Evolutionary conservation across 1,140 invertebrate species (phyloP), one percentile per base, ranked within the genome.

Genomic region (Dendroctonus valens): DNA sequence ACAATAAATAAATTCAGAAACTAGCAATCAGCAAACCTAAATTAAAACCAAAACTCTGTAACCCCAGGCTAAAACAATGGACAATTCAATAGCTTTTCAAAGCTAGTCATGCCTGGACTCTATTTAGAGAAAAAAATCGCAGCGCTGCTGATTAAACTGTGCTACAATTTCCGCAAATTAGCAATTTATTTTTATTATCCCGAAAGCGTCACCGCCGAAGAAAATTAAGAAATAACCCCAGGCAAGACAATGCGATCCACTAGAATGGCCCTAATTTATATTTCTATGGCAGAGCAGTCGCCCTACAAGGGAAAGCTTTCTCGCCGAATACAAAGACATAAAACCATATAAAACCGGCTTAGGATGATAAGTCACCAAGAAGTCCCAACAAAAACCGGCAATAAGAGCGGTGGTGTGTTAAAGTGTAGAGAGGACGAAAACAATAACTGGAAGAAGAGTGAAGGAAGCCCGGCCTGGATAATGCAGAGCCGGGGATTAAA

Each of bases 351-450:
- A 58, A 58, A 41, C 55, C 55, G 41, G 41, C 55, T 58, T 58
- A 42, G 41, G 55, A 58, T 58, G 55, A 58, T 58, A 58, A 58
- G 55, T 58, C 55, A 58, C 40, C 55, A 39, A 26, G 52, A 54
- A 39, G 26, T 40, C 26, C 37, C 52, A 37, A 54, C 26, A 58
- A 58, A 58, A 58, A 58, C 53, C 26, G 11, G 53, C 11, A 55
- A 55, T 55, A 55, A 55, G 53, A 46, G 42, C 8, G 42, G 8
- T 5, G 48, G 48, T 50, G 48, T 50, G 48, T 50, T 50, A 50
- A 50, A 50, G 48, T 50, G 48, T 14, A 50, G 48, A 50, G 12
- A 50, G 48, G 48, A 26, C 48, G 48, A 50, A 50, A 50, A 50
- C 48, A 50, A 50, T 50, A 50, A 50, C 48, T 50, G 7, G 48